Base-by-base conservation (phyloP, 1,140 invertebrate species). In the Xylocopa sonorina region DNA sequence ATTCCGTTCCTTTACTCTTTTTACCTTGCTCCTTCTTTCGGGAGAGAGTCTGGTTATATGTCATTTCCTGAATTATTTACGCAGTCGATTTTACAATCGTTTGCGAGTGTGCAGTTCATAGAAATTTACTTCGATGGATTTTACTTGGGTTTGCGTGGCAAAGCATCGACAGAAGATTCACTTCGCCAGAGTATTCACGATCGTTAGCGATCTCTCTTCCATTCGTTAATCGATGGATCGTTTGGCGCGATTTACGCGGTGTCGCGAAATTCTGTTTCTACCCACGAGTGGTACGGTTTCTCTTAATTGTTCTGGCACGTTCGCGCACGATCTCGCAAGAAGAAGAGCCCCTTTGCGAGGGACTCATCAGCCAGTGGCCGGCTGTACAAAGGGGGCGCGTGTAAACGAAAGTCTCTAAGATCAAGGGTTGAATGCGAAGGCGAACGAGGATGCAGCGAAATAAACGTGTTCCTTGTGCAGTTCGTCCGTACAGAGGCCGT, bases 391-490 rank as follows among this genome's bases (percentile, higher is more conserved):
- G 38, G 55, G 21, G 66, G n/a, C 62, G 21, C 58, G 24, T 18
- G 62, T 27, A 78, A 83, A 79, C 82, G 82, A 68, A 69, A 69
- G 69, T 77, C 66, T 69, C 16, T 43, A 69, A 77, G 66, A 71
- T 34, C 32, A 60, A 62, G 66, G 53, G 43, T n/a, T 32, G 75
- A 77, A 69, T 66, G 4, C 18, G 62, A 48, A 34, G 32, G 27
- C 16, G 53, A n/a, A 29, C 5, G 60, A 43, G 34, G 57, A 38
- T 43, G 32, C 71, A 24, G 41, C 51, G 53, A 77, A 50, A 77
- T 77, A 77, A 77, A 78, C 66, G 66, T n/a, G 66, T 78, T 71
- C 51, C 27, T 58, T 76, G 48, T 24, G 21, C 55, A 63, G n/a
- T 18, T 50, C 24, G 51, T 41, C 9, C 64, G 18, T 43, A 57